Base-by-base conservation (phyloP, 2,113 vertebrate genomes). In the Progne subis region DNA sequence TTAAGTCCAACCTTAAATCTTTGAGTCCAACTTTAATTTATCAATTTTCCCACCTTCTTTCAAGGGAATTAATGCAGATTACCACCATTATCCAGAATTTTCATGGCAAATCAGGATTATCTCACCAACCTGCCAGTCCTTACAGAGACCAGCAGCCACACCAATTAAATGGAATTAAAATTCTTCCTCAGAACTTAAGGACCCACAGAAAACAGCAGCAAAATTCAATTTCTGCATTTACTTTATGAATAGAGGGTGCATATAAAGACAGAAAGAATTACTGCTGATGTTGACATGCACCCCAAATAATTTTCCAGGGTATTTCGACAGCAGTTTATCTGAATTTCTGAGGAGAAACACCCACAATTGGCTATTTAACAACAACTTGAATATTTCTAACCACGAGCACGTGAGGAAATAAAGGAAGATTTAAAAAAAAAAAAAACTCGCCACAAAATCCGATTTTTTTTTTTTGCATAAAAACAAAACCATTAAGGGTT, bases 401-500 rank as follows among this genome's bases (percentile, higher is more conserved):
- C 34, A 47, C 0, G 4, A 71, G 34, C 13, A 55, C 0, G 0
- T 29, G 39, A 57, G 78, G 55, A 95, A 92, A 88, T 18, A 14
- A 76, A 91, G 53, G 56, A 8, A 67, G 49, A 43, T 4, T 2
- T 37, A 37, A 37, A 37, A 37, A 37, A 10, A 70, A 31, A 79
- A 53, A 69, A 59, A n/a, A n/a, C 26, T 4, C 67, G 7, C 29
- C 53, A 65, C 32, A 72, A 90, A 92, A 86, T 37, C 76, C 24
- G 1, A 63, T 18, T 68, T 68, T 89, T 68, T 89, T n/a, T n/a
- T 94, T 94, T 83, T 95, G 94, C 84, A 94, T 94, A 88, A 83
- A 96, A 88, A 12, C 72, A 94, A 90, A 95, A 95, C 85, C 75
- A 95, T 88, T 90, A 85, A 80, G 91, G 91, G 53, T 67, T 94